Base-by-base conservation (phyloP, 2,797 vertebrate genomes). In the Corythornis leucogaster region DNA sequence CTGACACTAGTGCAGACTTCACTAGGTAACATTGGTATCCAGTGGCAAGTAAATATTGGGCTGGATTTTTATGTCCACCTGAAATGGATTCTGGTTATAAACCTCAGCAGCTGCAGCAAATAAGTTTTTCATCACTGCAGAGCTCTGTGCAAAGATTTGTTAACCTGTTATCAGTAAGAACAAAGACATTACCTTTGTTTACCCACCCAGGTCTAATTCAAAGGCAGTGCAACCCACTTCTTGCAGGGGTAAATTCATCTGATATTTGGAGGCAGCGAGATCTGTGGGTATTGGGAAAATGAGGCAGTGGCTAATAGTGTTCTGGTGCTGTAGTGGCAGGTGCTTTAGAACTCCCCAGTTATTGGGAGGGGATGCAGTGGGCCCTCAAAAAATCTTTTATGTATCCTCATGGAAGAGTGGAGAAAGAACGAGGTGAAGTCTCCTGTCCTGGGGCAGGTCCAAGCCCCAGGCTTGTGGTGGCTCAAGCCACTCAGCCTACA, bases 1-100 rank as follows among this genome's bases (percentile, higher is more conserved):
- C 96, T 98, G 97, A 98, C 97, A 98, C 97, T 88, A 86, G 94
- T 75, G 81, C 97, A 97, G 97, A 97, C 97, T 97, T 98, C 97
- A 97, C 97, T 97, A 94, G 96, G 95, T 96, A 97, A 96, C 96
- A 92, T 96, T 97, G 96, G 95, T 96, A 95, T 96, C 95, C 54
- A 82, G 95, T 96, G 96, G 97, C 97, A 96, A 96, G 97, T 97
- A 97, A 98, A 96, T 97, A 96, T 96, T 87, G 96, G 95, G 94
- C 94, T 97, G 96, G 96, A 96, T 95, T 97, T 96, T 97, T 93
- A 94, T 89, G 90, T 96, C 95, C 96, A 92, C 81, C 92, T 94
- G 97, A 97, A 97, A 95, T 90, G 97, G 97, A 98, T 94, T 96
- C 93, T 88, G 81, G 85, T 92, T 92, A 33, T 33, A 91, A 94